A percentile compares a stretch with the other conserved stretches of the same genome.
These are phyloP conservation scores for Ispidina picta DNA, from an alignment of 2,797 vertebrate genomes.

Conservation along the genomic window DNA sequence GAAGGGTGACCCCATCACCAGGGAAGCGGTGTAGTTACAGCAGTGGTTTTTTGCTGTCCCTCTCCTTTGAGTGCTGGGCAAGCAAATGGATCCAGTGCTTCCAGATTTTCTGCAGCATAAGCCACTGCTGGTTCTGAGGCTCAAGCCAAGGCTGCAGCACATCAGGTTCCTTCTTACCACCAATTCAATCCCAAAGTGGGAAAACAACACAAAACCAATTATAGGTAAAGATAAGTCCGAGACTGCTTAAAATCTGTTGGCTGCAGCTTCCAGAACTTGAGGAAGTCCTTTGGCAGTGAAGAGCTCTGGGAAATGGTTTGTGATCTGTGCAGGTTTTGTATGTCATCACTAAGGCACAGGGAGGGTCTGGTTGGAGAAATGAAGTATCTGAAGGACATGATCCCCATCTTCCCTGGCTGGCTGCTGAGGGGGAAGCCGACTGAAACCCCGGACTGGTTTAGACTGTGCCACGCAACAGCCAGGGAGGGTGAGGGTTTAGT, in stretches of 20 bases:
- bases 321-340: neutral
- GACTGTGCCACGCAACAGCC: neutral
- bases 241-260: neutral
- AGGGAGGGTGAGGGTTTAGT: slow-evolving; percentile 49
- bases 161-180: neutral
- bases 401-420: neutral
- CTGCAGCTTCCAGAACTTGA: neutral
- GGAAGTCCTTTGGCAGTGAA: neutral
- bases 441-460: neutral
- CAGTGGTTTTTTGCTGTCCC: neutral
- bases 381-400: neutral
- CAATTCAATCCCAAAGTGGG: neutral
- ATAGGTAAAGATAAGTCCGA: neutral
- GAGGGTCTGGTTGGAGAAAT: slow-evolving; percentile 9
- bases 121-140: neutral
- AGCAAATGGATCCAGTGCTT: neutral
- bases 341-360: slow-evolving; percentile 12
- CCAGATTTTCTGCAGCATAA: neutral
- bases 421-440: neutral
- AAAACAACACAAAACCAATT: neutral
- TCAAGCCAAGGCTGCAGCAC: neutral
- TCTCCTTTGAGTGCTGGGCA: neutral
- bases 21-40: neutral
- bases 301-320: neutral
- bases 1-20: neutral